phyloP scores from a whole-genome alignment of 2,113 vertebrate species.

The Pomatorhinus ruficollis region DNA sequence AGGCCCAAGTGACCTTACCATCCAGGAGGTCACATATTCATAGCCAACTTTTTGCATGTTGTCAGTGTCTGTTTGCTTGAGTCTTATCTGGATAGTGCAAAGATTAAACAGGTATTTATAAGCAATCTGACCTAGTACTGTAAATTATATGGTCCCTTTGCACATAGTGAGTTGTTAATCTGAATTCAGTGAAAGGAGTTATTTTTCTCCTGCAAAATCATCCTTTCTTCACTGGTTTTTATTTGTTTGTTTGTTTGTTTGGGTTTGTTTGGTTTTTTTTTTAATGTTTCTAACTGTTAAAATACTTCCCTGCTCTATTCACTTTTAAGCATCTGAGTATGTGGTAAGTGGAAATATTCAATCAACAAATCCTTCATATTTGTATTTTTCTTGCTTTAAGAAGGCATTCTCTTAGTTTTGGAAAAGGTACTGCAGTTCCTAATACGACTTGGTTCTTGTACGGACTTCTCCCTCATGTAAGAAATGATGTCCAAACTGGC shows the following conservation, averaged over 20 bases:
- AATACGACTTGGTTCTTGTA: not conserved
- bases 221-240: not conserved
- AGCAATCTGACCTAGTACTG: not conserved
- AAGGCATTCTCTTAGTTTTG: not conserved
- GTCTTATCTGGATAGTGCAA: not conserved
- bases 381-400: not conserved
- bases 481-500: not conserved
- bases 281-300: not conserved
- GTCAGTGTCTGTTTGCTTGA: not conserved
- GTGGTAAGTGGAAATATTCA: not conserved
- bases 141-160: not conserved
- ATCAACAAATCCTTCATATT: not conserved
- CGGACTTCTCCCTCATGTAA: not conserved
- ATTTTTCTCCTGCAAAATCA: not conserved
- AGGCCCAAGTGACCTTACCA: not conserved
- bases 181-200: not conserved
- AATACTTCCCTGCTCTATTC: not conserved
- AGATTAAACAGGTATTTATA: not conserved
- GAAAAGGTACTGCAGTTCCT: not conserved
- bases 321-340: not conserved
- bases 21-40: not conserved
- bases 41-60: not conserved
- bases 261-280: not conserved
- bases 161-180: not conserved
- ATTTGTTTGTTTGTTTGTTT: not conserved